Base-by-base conservation (phyloP, 2,888 invertebrate genomes). In the Ophonus ardosiacus region DNA sequence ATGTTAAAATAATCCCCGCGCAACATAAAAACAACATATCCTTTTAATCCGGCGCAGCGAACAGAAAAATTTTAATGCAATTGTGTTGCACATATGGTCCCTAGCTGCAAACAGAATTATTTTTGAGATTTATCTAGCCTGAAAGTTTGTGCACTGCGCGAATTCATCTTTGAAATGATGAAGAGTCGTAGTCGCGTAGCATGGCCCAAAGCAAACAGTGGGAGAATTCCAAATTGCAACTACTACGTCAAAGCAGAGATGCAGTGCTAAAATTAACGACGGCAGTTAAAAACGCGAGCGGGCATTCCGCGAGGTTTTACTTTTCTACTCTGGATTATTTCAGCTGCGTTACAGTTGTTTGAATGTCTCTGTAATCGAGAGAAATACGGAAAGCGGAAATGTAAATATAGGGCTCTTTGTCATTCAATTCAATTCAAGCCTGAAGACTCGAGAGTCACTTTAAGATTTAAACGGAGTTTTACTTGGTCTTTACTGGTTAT, bases 311-410 rank as follows among this genome's bases (percentile, higher is more conserved):
- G 71, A 17, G 43, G 71, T 74, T 51, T 51, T 51, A 51, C 43
- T 51, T 74, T 74, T 74, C 71, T 74, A 18, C 18, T 15, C 17
- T 74, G 71, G 40, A 74, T 74, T 13, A 74, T 43, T 74, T 74
- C 71, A 74, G 71, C 18, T 74, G 68, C 71, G 71, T 74, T n/a
- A n/a, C n/a, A n/a, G n/a, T n/a, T 74, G 71, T 74, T 74, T 74
- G 71, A 43, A 74, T 43, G 71, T 40, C 71, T 74, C 71, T 74
- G 71, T 74, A 74, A 74, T 74, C 71, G 43, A 17, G 40, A 17
- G 21, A 17, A 43, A 43, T 18, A 74, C 71, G 71, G 71, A 43
- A 74, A 74, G 71, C 71, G 71, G 71, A 74, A 74, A 74, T 74
- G 43, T 74, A 43, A 74, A 74, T 74, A 74, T 74, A 43, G 18